These are phyloP conservation scores for Plebejus anna DNA, from an alignment of 2,888 invertebrate genomes.

Conservation along the genomic window DNA sequence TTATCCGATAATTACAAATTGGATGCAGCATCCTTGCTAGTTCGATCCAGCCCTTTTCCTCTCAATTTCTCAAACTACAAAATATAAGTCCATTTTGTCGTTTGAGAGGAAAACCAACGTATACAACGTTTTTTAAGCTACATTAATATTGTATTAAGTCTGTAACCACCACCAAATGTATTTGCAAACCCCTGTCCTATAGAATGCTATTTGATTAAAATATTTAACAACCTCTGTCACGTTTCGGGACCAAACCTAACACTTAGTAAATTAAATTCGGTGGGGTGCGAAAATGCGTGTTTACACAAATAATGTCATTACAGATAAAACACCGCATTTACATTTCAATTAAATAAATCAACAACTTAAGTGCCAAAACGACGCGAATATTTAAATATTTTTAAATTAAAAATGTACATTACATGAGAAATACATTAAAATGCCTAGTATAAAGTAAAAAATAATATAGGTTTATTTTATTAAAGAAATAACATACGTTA, in stretches of 20 bases:
- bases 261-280: conserved; percentile 5
- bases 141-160: not conserved
- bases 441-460: not conserved
- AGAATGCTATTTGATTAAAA: not conserved
- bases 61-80: too few relatives aligned
- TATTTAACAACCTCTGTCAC: not conserved
- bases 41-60: not conserved
- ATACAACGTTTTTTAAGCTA: too few relatives aligned
- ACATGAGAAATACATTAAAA: not conserved
- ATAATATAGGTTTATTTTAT: too few relatives aligned
- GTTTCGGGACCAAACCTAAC: not conserved
- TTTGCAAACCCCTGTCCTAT: not conserved
- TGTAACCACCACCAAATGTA: not conserved
- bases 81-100: too few relatives aligned
- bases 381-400: not conserved
- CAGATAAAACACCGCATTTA: not conserved
- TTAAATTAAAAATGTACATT: not conserved
- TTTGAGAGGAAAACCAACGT: too few relatives aligned
- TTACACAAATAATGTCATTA: not conserved
- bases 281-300: conserved; percentile 10
- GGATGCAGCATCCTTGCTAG: not conserved
- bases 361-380: not conserved
- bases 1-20: too few relatives aligned
- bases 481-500: not conserved
- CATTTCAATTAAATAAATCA: not conserved